These are phyloP conservation scores for Odocoileus virginianus DNA, from an alignment of 2,113 vertebrate species.

Conservation along the genomic window DNA sequence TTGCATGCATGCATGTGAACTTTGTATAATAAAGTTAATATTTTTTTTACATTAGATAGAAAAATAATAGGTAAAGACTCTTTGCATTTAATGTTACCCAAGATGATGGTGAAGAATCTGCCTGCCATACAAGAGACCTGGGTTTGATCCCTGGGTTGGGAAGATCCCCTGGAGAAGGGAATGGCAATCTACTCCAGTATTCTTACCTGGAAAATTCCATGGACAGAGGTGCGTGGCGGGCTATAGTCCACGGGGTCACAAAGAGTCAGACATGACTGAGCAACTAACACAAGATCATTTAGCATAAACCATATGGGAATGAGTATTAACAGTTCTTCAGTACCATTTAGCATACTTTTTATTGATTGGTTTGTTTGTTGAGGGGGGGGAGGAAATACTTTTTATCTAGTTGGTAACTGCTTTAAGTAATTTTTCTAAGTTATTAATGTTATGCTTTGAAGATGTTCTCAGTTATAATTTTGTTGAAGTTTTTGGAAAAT, in stretches of 20 bases:
- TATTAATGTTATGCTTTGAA: background rate
- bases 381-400: background rate
- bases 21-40: background rate
- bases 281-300: background rate
- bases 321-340: background rate
- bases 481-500: constrained; percentile 33
- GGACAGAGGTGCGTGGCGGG: background rate
- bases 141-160: background rate
- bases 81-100: constrained; percentile 3
- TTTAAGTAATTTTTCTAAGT: background rate
- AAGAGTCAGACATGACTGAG: background rate
- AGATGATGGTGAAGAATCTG: background rate
- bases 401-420: background rate
- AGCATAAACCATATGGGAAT: background rate
- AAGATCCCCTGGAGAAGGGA: background rate
- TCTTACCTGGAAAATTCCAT: background rate
- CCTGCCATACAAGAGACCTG: background rate
- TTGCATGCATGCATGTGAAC: background rate
- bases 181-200: background rate
- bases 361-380: background rate
- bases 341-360: background rate
- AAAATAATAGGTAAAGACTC: background rate
- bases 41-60: constrained; percentile 2
- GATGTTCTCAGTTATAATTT: constrained; percentile 5
- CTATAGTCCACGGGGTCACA: background rate